These are phyloP conservation scores for Galleria mellonella DNA, from an alignment of 1,140 invertebrate species.

Conservation along the genomic window DNA sequence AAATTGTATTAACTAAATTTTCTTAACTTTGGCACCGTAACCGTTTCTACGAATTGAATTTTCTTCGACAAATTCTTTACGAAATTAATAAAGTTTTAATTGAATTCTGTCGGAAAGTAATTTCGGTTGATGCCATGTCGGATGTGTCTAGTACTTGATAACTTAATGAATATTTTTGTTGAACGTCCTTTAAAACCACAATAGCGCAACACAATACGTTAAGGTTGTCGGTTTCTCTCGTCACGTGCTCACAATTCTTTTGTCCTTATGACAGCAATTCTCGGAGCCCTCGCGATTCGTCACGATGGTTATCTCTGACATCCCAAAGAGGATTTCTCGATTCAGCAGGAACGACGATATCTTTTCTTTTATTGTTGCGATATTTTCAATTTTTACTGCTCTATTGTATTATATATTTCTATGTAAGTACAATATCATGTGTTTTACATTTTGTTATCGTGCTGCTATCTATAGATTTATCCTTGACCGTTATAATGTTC, in stretches of 20 bases:
- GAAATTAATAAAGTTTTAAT: slow-evolving; percentile 72
- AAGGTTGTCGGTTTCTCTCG: slow-evolving; percentile 13
- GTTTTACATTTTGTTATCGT: no score
- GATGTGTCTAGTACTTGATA: slow-evolving; percentile 22
- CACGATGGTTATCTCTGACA: slow-evolving; percentile 35
- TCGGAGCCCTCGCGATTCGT: slow-evolving; percentile 22
- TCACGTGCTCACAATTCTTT: slow-evolving; percentile 40
- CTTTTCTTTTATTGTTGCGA: slow-evolving; percentile 17
- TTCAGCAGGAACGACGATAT: slow-evolving; percentile 22
- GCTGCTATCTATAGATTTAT: no score
- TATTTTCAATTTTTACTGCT: slow-evolving; percentile 8
- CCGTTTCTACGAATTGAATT: slow-evolving; percentile 46
- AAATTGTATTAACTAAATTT: slow-evolving; percentile 58
- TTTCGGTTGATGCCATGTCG: slow-evolving; percentile 39
- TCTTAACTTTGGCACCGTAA: slow-evolving; percentile 39
- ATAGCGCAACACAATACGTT: no score
- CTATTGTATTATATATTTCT: slow-evolving; percentile 6
- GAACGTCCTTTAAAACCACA: no score
- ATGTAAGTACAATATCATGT: neutral
- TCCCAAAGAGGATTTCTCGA: slow-evolving; percentile 29
- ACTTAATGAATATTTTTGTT: neutral
- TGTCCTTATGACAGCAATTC: slow-evolving; percentile 33
- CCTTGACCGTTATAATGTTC: no score
- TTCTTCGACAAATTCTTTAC: slow-evolving; percentile 50
- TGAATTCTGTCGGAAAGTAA: slow-evolving; percentile 55